These are phyloP conservation scores for Zoanthus sociatus DNA, from an alignment of 92 coral and sea anemone species.

Conservation along the genomic window DNA sequence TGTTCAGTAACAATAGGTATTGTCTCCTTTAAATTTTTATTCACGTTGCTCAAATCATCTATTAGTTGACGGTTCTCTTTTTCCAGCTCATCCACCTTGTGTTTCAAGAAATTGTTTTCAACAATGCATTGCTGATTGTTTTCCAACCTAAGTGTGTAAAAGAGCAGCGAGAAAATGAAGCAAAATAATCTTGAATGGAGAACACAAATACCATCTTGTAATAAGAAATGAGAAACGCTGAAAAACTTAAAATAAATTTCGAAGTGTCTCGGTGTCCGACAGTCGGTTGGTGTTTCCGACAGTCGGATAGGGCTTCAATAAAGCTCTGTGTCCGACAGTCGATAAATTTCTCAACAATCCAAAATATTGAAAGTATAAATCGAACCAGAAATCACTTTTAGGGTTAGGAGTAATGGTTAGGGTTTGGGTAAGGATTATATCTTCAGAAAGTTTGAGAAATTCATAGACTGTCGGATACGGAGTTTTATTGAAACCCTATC, in stretches of 20 bases:
- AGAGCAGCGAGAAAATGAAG: background rate
- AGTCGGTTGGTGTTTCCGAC: too few relatives aligned
- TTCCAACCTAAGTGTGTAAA: constrained; percentile 1
- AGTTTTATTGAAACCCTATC: too few relatives aligned
- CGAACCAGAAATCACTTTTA: too few relatives aligned
- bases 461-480: too few relatives aligned
- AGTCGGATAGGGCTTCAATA: background rate
- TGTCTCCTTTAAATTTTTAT: background rate
- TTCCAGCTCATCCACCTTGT: constrained; percentile 12
- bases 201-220: background rate
- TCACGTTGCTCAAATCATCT: constrained; percentile 19
- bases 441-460: too few relatives aligned
- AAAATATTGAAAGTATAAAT: too few relatives aligned
- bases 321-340: too few relatives aligned
- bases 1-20: background rate
- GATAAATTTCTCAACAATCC: too few relatives aligned
- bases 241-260: background rate
- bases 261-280: background rate
- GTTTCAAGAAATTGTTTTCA: constrained; percentile 21
- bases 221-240: background rate
- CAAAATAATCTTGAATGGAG: background rate
- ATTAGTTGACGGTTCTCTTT: constrained; percentile 20
- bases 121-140: background rate
- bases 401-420: too few relatives aligned
- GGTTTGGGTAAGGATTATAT: too few relatives aligned